Conservation (phyloP, 1,140 invertebrate species). For the Trichonephila clavata region DNA sequence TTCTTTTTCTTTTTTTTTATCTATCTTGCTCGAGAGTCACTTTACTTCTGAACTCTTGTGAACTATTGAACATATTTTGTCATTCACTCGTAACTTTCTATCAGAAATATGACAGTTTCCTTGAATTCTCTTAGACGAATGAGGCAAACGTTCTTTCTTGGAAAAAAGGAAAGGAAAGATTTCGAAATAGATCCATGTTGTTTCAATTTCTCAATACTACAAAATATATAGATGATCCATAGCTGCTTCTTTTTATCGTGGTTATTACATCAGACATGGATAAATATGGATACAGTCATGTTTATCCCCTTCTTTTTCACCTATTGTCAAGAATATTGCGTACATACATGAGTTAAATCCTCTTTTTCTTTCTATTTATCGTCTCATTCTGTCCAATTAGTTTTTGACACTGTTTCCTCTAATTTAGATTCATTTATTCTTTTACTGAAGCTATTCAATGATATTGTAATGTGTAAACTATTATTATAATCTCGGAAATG, state of each 20-base stretch:
- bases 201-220: neutral
- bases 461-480: neutral
- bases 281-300: neutral
- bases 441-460: neutral
- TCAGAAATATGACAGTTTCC: neutral
- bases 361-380: neutral
- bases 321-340: neutral
- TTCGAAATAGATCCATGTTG: neutral
- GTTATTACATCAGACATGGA: neutral
- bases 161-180: neutral
- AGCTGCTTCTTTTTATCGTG: neutral
- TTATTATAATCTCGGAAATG: neutral
- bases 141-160: neutral
- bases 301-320: neutral
- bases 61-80: neutral
- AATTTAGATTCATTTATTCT: neutral
- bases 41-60: conserved; percentile 1
- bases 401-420: neutral
- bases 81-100: neutral
- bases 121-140: conserved; percentile 15
- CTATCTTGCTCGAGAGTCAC: neutral
- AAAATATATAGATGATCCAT: neutral
- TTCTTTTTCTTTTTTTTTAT: neutral
- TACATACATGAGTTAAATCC: neutral
- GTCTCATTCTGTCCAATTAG: neutral